These are phyloP conservation scores for Arrhopalites spinosus DNA, from an alignment of 2,888 invertebrate genomes.

Conservation along the genomic window DNA sequence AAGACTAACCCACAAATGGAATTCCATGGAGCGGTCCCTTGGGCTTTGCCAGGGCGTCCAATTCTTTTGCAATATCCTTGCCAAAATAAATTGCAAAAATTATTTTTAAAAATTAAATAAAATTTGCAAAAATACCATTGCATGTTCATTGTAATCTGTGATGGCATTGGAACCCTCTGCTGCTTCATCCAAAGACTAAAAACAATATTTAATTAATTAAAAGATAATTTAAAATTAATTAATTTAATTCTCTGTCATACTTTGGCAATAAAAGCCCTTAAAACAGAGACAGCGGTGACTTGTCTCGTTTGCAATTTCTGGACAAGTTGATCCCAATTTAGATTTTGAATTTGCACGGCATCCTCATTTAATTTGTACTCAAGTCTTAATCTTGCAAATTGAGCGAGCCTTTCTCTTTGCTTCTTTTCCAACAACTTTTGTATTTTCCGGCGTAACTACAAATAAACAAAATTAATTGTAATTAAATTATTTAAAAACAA, in stretches of 20 bases:
- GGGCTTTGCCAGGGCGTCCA: constrained; percentile 40
- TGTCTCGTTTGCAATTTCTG: constrained; percentile 49
- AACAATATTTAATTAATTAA: constrained; percentile 57
- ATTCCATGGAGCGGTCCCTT: constrained; percentile 57
- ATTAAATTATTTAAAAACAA: no score
- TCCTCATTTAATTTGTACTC: constrained; percentile 44
- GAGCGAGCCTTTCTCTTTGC: constrained; percentile 42
- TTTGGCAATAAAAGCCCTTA: constrained; percentile 52
- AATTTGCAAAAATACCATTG: constrained; percentile 56
- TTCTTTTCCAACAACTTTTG: constrained; percentile 41
- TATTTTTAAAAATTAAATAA: no score
- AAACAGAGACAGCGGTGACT: constrained; percentile 47
- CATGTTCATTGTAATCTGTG: constrained; percentile 57
- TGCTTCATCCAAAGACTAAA: constrained; percentile 35
- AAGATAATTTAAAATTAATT: constrained; percentile 57
- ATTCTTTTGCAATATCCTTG: constrained; percentile 41
- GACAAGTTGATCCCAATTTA: constrained; percentile 50
- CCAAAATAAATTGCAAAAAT: not conserved
- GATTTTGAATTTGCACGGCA: constrained; percentile 44
- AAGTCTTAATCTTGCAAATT: constrained; percentile 42
- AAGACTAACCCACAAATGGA: constrained; percentile 59
- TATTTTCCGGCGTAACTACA: not conserved
- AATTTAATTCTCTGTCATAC: constrained; percentile 56
- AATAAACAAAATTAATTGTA: no score
- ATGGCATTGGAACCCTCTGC: constrained; percentile 55